Evolutionary conservation across 2,888 invertebrate genomes (phyloP), one percentile per base, ranked within the genome.

Genomic region (Lithophane semibrunnea): DNA sequence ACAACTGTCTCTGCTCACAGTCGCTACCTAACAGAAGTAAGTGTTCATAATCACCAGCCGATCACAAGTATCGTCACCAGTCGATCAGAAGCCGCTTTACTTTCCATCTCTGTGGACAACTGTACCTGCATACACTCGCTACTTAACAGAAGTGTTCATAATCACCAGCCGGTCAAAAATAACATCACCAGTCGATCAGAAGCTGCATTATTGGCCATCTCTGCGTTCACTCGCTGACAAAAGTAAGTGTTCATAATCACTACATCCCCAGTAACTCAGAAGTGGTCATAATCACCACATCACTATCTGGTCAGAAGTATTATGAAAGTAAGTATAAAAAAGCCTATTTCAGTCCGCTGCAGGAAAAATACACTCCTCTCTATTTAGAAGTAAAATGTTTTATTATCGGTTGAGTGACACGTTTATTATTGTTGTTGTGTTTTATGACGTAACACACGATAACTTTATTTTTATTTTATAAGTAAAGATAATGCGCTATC

Each of bases 161-260:
- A 79, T 16, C 12, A 75, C n/a, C 21, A 63, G 54, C 3, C 47
- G 10, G 13, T 60, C 75, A 49, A 24, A 24, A 21, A 2, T 37
- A 18, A 97, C 63, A 97, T 98, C 79, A 97, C 98, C 29, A 97
- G 97, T 90, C 97, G 98, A 91, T 97, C 98, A 67, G 98, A 98
- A 94, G 98, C 99, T 73, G 99, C 99, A 60, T 98, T 99, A 85
- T 97, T 99, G 84, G 99, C 99, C 93, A 99, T 99, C 91, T 99
- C 99, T 44, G 99, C 10, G 2, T 10, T 10, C 99, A 99, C 95
- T 98, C 98, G 92, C 97, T 99, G 95, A 98, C 98, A 97, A 98
- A 95, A 97, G 98, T 98, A 92, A 8, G 16, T 44, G 44, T 44
- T 44, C 44, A 44, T 12, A 12, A 44, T 44, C 12, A 12, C 44